Conservation (phyloP, 2,888 invertebrate genomes). For the Cosmorhoe ocellata region DNA sequence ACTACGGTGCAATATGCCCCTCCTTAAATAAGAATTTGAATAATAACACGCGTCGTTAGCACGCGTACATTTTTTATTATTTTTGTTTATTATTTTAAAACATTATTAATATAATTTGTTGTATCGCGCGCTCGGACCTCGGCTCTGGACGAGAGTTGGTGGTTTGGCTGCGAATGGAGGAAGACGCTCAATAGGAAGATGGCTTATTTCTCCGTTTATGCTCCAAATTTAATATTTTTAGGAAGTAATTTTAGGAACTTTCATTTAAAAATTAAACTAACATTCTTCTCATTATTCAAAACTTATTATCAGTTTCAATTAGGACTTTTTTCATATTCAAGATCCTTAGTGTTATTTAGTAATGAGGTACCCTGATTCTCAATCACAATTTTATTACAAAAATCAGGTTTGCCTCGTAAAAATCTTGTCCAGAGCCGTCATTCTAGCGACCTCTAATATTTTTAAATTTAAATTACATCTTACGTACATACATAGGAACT, state of each 20-base stretch:
- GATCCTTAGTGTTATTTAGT: constrained; percentile 39
- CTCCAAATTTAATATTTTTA: constrained; percentile 31
- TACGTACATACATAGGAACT: constrained; percentile 83
- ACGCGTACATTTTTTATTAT: constrained; percentile 77
- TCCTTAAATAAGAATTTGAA: constrained; percentile 52
- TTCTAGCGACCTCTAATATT: constrained; percentile 69
- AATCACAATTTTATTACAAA: constrained; percentile 62
- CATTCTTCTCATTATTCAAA: constrained; percentile 7
- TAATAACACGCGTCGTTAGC: constrained; percentile 50
- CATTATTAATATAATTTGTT: constrained; percentile 82
- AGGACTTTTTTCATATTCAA: constrained; percentile 18
- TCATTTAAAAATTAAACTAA: constrained; percentile 25
- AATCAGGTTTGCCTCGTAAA: constrained; percentile 53
- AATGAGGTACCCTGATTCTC: constrained; percentile 67
- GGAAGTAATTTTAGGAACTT: constrained; percentile 56
- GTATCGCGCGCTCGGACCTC: constrained; percentile 65
- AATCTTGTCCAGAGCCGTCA: constrained; percentile 54
- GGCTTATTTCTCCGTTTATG: constrained; percentile 29
- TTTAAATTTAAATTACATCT: constrained; percentile 77
- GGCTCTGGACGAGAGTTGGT: constrained; percentile 47
- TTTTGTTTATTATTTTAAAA: constrained; percentile 80
- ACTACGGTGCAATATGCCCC: constrained; percentile 61
- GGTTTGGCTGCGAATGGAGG: constrained; percentile 61
- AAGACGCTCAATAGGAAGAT: constrained; percentile 71
- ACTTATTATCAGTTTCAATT: constrained; percentile 12